phyloP scores from a whole-genome alignment of 2,797 vertebrate genomes.

The Fistularia commersonii region DNA sequence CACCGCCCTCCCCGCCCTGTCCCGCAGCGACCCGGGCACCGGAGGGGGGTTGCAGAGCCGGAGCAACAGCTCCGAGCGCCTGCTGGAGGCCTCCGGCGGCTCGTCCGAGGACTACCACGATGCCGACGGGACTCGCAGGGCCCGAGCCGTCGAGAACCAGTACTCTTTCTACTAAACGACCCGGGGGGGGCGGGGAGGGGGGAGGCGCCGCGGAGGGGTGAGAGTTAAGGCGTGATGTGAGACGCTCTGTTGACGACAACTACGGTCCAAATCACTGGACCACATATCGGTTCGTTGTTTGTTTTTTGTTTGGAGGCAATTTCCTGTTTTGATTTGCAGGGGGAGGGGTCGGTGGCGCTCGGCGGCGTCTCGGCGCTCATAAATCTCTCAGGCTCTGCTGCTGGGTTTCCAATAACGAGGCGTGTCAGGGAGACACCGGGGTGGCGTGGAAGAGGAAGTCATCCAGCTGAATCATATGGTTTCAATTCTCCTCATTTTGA shows the following conservation, averaged over 20 bases:
- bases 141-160: constrained; percentile 94
- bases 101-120: constrained; percentile 85
- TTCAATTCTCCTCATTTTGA: constrained; percentile 62
- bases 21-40: constrained; percentile 77
- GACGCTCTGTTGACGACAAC: not conserved
- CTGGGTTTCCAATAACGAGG: constrained; percentile 14
- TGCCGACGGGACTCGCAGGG: constrained; percentile 80
- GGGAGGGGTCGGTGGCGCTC: constrained; percentile 11
- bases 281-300: constrained; percentile 31
- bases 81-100: constrained; percentile 78
- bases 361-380: constrained; percentile 12
- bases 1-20: constrained; percentile 73
- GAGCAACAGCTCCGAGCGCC: constrained; percentile 87
- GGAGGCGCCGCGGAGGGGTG: constrained; percentile 14
- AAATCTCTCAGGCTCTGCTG: constrained; percentile 12
- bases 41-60: constrained; percentile 78
- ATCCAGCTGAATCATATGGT: constrained; percentile 54
- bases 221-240: no score
- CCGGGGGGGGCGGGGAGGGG: constrained; percentile 13
- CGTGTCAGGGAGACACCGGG: constrained; percentile 1
- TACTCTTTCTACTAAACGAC: constrained; percentile 93
- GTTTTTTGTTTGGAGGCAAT: constrained; percentile 37
- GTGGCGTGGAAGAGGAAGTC: constrained; percentile 38
- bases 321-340: constrained; percentile 45
- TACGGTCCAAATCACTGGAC: constrained; percentile 38